Base-by-base conservation (phyloP, 2,888 invertebrate genomes). In the Chrysina gloriosa region DNA sequence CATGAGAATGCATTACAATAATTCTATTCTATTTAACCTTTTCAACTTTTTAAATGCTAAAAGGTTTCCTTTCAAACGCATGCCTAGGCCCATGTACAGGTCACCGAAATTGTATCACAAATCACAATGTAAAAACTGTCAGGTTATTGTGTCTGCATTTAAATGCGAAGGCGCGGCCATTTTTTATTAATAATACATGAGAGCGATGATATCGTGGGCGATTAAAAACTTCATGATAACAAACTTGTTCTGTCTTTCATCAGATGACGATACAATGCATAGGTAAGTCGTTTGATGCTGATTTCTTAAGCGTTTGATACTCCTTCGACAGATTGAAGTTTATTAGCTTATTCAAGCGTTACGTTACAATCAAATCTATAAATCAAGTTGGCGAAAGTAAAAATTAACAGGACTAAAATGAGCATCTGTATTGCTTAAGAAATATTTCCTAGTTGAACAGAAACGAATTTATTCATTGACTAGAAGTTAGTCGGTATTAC, bases 101-200 rank as follows among this genome's bases (percentile, higher is more conserved):
- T n/a, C 25, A 52, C 19, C 52, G 29, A 52, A 52, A 52, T 52
- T 25, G 11, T 23, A 52, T 52, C 31, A 31, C 19, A 52, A 52
- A 31, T 19, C 16, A 14, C 19, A 25, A 27, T 29, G 16, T 61
- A 27, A 61, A 58, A 61, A 61, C n/a, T 27, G 27, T 61, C 27
- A 42, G 27, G 42, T 42, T 42, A 61, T 27, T 25, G 29, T 29
- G 16, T 16, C 16, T 16, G 27, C 16, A 27, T 42, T 61, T 61
- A 61, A 61, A 61, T 61, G 45, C 29, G 27, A 61, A 61, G 42
- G 58, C 42, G 58, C 58, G 58, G 42, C 25, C 27, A 42, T 61
- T 61, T n/a, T n/a, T 61, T 61, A 61, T 61, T 61, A 61, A 61
- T 61, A 61, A 61, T 61, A 61, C 58, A 61, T 61, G 58, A 61